phyloP scores from a whole-genome alignment of 2,888 invertebrate genomes.

The Zootermopsis nevadensis region DNA sequence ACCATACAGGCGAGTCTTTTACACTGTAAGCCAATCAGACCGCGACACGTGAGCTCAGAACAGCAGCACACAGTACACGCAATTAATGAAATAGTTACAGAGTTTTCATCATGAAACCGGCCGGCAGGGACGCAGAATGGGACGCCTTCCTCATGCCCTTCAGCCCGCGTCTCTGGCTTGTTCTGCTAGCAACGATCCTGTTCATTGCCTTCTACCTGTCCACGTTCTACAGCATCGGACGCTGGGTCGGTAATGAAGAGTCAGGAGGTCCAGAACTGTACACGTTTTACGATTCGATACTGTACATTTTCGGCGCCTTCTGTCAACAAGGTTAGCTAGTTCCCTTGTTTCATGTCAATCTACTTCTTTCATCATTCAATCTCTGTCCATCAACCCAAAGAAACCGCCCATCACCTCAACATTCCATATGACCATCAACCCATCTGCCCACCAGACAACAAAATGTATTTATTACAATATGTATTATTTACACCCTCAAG shows the following conservation, averaged over 20 bases:
- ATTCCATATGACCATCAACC: too few relatives aligned
- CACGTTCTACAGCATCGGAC: constrained; percentile 40
- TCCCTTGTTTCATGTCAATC: too few relatives aligned
- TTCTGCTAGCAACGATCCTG: constrained; percentile 35
- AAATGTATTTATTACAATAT: too few relatives aligned
- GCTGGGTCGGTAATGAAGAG: constrained; percentile 41
- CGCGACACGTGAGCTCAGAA: too few relatives aligned
- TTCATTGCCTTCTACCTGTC: constrained; percentile 37
- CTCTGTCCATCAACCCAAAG: too few relatives aligned
- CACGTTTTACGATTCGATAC: constrained; percentile 44
- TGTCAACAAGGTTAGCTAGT: constrained; percentile 57
- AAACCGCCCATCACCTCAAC: too few relatives aligned
- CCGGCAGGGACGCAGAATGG: constrained; percentile 36
- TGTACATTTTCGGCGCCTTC: constrained; percentile 55
- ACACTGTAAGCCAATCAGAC: too few relatives aligned
- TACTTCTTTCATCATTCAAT: too few relatives aligned
- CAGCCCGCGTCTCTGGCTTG: constrained; percentile 42
- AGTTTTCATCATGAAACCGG: constrained; percentile 40
- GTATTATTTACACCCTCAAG: too few relatives aligned
- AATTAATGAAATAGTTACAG: constrained; percentile 36
- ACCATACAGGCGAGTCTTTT: too few relatives aligned
- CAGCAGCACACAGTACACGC: too few relatives aligned
- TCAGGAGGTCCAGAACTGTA: constrained; percentile 39
- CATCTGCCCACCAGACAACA: too few relatives aligned
- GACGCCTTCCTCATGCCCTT: constrained; percentile 48